Evolutionary conservation across 2,888 invertebrate genomes (phyloP).

Genomic region (Stenurella melanura): DNA sequence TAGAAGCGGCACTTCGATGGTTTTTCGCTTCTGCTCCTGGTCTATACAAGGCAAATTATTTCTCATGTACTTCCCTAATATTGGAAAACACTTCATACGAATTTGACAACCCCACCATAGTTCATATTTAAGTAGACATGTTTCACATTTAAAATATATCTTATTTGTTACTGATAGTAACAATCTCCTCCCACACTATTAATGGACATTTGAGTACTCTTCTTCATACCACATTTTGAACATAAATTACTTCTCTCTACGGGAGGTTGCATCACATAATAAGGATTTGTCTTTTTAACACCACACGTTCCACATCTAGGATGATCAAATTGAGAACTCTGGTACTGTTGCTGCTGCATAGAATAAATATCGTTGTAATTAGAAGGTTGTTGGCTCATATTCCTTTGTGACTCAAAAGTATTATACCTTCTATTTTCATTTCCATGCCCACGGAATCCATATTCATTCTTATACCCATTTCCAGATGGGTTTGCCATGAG

Average conservation of each 20-base stretch:
- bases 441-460: not conserved
- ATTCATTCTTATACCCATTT: not conserved
- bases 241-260: not conserved
- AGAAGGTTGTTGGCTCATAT: not conserved
- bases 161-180: not conserved
- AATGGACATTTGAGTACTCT: not conserved
- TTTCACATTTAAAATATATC: not conserved
- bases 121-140: not conserved
- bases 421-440: not conserved
- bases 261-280: not conserved
- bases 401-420: not conserved
- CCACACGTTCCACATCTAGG: not conserved
- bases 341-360: not conserved
- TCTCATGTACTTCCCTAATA: not conserved
- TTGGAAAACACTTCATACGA: too few species aligned
- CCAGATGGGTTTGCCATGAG: not conserved
- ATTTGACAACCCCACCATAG: not conserved
- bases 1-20: too few species aligned
- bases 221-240: not conserved
- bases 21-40: too few species aligned
- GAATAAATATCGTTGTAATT: not conserved
- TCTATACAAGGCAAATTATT: not conserved
- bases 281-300: not conserved
- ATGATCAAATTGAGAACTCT: not conserved
- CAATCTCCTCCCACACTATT: slow-evolving; percentile 1